A percentile compares a stretch with the other conserved stretches of the same genome.
Conservation (phyloP, 2,113 vertebrate species). For the Triplophysa siluroides region DNA sequence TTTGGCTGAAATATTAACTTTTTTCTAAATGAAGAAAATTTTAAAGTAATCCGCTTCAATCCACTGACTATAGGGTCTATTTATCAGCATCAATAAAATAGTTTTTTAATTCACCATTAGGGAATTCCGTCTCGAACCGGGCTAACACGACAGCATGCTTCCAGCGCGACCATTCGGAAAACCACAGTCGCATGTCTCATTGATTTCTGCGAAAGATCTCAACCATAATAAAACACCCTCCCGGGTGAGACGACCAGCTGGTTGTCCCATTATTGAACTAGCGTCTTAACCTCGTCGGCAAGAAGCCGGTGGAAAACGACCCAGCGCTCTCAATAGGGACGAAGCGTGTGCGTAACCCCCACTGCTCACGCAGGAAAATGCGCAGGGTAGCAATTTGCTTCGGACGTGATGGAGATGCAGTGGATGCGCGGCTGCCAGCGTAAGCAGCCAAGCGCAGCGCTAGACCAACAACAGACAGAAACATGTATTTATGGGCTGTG, state of each 20-base stretch:
- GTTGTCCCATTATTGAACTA: conserved; percentile 24
- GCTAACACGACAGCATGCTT: background rate
- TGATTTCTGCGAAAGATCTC: conserved; percentile 18
- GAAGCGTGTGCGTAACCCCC: background rate
- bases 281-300: background rate
- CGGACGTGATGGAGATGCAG: background rate
- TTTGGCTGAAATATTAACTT: no score
- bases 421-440: conserved; percentile 26
- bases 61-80: background rate
- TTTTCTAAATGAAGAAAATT: no score
- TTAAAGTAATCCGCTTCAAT: no score
- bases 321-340: conserved; percentile 8
- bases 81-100: background rate
- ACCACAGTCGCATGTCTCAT: conserved; percentile 6
- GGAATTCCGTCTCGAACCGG: background rate
- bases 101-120: background rate
- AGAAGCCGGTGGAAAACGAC: background rate
- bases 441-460: background rate
- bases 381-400: conserved; percentile 2
- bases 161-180: conserved; percentile 5
- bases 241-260: conserved; percentile 7
- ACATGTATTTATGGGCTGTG: conserved; percentile 19
- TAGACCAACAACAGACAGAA: background rate
- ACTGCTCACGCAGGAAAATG: background rate
- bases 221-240: conserved; percentile 14